Percentiles rank a stretch among this genome's conserved stretches.
Evolutionary conservation across 2,888 invertebrate genomes (phyloP).

Genomic region (Torymus aiolomorphi): DNA sequence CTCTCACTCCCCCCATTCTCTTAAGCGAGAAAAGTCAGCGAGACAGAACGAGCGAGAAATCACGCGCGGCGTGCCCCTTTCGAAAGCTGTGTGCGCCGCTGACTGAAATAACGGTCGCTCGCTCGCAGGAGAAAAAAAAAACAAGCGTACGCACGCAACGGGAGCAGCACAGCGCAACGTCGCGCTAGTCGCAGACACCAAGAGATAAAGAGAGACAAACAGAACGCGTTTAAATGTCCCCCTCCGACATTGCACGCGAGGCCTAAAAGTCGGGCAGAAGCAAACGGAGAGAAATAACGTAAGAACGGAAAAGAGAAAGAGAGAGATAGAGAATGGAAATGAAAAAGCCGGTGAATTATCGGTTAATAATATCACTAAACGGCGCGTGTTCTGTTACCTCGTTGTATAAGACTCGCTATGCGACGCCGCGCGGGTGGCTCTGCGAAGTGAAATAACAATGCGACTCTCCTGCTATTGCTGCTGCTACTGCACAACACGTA

Average conservation of each 20-base stretch:
- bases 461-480: constrained; percentile 2
- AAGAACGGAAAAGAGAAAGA: too few relatives aligned
- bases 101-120: constrained; percentile 50
- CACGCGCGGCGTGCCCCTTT: constrained; percentile 5
- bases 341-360: too few relatives aligned
- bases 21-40: too few relatives aligned
- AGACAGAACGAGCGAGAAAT: neutral
- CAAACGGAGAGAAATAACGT: neutral
- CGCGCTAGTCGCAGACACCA: neutral
- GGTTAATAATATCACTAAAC: too few relatives aligned
- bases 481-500: neutral
- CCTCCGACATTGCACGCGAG: too few relatives aligned
- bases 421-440: too few relatives aligned
- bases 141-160: neutral
- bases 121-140: constrained; percentile 11
- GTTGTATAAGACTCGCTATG: too few relatives aligned
- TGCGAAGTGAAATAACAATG: neutral
- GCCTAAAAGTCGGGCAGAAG: neutral
- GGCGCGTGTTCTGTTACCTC: too few relatives aligned
- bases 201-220: neutral
- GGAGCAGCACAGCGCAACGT: constrained; percentile 1
- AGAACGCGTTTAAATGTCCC: too few relatives aligned
- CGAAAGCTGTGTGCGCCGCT: constrained; percentile 2
- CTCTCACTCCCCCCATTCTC: too few relatives aligned
- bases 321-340: too few relatives aligned